Base-by-base conservation (phyloP, 2,113 vertebrate species). In the Chloroceryle aenea region DNA sequence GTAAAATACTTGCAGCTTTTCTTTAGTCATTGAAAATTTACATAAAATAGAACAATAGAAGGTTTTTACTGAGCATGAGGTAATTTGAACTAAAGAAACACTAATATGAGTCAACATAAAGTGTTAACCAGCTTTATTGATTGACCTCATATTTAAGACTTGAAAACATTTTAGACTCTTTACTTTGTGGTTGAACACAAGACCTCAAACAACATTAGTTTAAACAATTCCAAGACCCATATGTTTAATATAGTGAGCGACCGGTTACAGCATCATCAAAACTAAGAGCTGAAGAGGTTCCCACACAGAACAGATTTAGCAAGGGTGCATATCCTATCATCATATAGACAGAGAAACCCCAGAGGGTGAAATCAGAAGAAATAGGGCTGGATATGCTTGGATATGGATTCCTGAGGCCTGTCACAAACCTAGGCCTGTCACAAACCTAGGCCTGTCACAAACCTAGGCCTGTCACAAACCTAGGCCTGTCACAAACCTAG, bases 1-100 rank as follows among this genome's bases (percentile, higher is more conserved):
- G 30, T 43, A 85, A 94, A 97, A 91, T 85, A 18, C 64, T 90
- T 89, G 50, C 63, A 78, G 45, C 42, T 83, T 81, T 84, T 83
- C 69, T 82, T 23, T 79, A 86, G 47, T 68, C 7, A 50, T 42
- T 29, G 22, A 56, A 67, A 90, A 71, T 89, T 81, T 90, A 58
- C 43, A 43, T 88, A 53, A 91, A 77, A 63, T 73, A 81, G 72
- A 84, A 80, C 67, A 94, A 81, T 61, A 62, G 55, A 14, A 18
- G 25, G 4, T 53, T 94, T 92, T 92, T 86, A 91, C 27, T 47
- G 56, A 76, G 32, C 20, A 27, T 76, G 93, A 89, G 47, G 40
- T 93, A 25, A 80, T 78, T 53, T 27, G 53, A 82, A 67, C 42
- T 71, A 74, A 91, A 91, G 43, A 87, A 88, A 79, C 13, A 25